These are phyloP conservation scores for Ptilorrhoa leucosticta DNA, from an alignment of 2,113 vertebrate genomes.

Conservation along the genomic window DNA sequence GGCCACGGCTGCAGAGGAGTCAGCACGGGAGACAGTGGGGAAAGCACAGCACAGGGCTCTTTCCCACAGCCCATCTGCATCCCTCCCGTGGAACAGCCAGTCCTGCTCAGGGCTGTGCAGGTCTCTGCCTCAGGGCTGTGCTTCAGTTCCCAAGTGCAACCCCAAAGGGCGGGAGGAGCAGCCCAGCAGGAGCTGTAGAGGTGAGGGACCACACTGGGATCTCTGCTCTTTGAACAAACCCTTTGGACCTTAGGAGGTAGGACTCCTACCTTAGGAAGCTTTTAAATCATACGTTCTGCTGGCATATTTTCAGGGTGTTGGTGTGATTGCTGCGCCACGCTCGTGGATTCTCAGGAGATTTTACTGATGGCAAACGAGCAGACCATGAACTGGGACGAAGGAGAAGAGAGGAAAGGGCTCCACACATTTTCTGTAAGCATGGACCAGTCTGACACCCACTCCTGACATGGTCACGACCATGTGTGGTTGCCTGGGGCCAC, in stretches of 20 bases:
- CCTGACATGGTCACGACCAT: neutral
- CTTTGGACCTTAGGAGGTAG: neutral
- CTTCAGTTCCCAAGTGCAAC: neutral
- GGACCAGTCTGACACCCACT: neutral
- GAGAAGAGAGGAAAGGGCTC: neutral
- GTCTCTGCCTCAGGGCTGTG: neutral
- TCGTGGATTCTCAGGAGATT: neutral
- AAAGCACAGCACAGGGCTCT: neutral
- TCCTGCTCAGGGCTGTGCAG: rapidly evolving
- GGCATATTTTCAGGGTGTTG: neutral
- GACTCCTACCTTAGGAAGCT: neutral
- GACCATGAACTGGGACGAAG: neutral
- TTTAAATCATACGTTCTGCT: neutral
- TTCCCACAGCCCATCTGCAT: neutral
- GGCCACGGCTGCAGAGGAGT: neutral
- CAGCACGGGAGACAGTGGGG: neutral
- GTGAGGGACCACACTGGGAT: neutral
- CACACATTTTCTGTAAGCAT: neutral
- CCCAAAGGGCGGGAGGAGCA: neutral
- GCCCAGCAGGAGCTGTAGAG: neutral
- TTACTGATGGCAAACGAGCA: neutral
- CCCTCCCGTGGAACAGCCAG: neutral
- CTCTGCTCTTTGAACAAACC: neutral
- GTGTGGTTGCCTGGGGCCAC: neutral
- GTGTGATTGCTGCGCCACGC: neutral